Evolutionary conservation across 2,113 vertebrate genomes (phyloP), one percentile per base, ranked within the genome.

Genomic region (Paralichthys olivaceus): DNA sequence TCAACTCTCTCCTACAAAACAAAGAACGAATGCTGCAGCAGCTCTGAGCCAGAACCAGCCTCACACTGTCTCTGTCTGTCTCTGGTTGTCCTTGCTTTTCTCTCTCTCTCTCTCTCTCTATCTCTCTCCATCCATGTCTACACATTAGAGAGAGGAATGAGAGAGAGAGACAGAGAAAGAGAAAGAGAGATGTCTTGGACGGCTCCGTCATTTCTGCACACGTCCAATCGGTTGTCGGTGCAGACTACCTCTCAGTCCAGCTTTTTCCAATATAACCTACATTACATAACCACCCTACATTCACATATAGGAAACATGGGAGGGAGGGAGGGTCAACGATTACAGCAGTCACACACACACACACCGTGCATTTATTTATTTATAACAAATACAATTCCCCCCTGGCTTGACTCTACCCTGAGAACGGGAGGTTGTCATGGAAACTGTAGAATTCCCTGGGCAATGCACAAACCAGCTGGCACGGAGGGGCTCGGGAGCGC

Each of bases 351-450:
- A 62, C 53, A 55, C 56, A 63, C 61, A 54, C 45, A 11, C 51
- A 51, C 32, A 26, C 53, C 14, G 51, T 82, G 60, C 73, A 80
- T 83, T 49, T 84, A 87, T 88, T 85, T 90, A 89, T 89, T 90
- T 89, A 84, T 80, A 80, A 60, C 32, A 60, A 70, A 88, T 67
- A 72, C 68, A 89, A 87, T 81, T 87, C 89, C 85, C 45, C 66
- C 37, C 7, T 28, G 69, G 84, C 61, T 32, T 29, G 14, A 55
- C 81, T 85, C 83, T 89, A 85, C 77, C 87, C 81, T 88, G 90
- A 89, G 89, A 89, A 90, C 83, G 71, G 63, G 26, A 65, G 81
- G 93, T 92, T 90, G 90, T 86, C 88, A 90, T 92, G 90, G 93
- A 91, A 93, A 93, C 90, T 79, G 75, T 49, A 87, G 68, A 90